Base-by-base conservation (phyloP, 1,140 invertebrate species). In the Brachystomella parvula region DNA sequence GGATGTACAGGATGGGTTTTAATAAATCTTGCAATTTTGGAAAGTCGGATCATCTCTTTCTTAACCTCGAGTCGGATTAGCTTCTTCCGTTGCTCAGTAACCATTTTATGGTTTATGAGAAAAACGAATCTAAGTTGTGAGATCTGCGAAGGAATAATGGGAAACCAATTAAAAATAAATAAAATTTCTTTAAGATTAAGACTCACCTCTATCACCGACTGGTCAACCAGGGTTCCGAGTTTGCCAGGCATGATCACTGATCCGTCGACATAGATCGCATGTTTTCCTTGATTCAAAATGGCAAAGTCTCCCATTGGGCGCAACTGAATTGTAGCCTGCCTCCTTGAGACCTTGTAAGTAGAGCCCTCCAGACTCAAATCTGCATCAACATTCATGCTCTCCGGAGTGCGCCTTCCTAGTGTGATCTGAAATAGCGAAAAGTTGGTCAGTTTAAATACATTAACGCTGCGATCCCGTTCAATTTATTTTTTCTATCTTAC, bases 291-390 rank as follows among this genome's bases (percentile, higher is more conserved):
- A 66, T 96, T 97, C 2, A 88, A 87, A 64, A 98, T 82, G 73
- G 92, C 90, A 78, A 98, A 98, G 75, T 98, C 94, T 0, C 94
- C 94, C 74, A 88, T 94, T 76, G 91, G 92, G 64, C 89, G 81
- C 57, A 98, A 81, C 61, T 93, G 88, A 65, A 96, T 94, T 1
- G 92, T 89, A 15, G 88, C 92, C 79, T 96, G 92, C 66, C 87
- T 81, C 44, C 91, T 80, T 0, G 90, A 94, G 30, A 94, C 86
- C 81, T 92, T 92, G 73, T 85, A 85, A 0, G 89, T 84, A 30
- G 91, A 86, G 0, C 94, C 96, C 81, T 99, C 96, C 3, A 97
- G 79, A 1, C 87, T 87, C 26, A 99, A 80, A 80, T 99, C 94
- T 21, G 98, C 92, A 80, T 98, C 96, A 21, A 98, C 92, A 81